These are phyloP conservation scores for Pygathrix nemaeus DNA, from an alignment of 2,113 vertebrate genomes.

Conservation along the genomic window DNA sequence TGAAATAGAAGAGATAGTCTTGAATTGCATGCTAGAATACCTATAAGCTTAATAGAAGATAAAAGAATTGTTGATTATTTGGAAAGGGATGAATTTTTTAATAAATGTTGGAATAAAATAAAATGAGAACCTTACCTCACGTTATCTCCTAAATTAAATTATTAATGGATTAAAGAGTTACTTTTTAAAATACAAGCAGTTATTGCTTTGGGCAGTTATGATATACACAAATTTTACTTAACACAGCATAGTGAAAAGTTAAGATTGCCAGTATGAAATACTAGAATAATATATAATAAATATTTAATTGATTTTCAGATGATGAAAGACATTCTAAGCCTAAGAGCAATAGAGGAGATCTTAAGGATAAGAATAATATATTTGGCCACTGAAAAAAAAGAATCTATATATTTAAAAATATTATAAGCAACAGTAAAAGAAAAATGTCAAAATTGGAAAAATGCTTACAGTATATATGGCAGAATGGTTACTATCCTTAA, in stretches of 20 bases:
- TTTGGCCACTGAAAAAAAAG: neutral
- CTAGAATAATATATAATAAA: neutral
- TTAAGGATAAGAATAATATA: neutral
- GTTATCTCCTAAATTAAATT: neutral
- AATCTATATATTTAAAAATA: conserved; percentile 29
- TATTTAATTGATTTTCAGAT: neutral
- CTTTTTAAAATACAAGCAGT: neutral
- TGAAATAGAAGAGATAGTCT: neutral
- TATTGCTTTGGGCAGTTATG: conserved; percentile 2
- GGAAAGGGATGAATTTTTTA: neutral
- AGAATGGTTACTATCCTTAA: neutral
- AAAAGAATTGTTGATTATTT: conserved; percentile 28
- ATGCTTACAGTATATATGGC: neutral
- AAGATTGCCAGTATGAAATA: neutral
- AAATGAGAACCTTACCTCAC: neutral
- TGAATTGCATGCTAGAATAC: neutral
- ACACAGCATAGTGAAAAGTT: neutral
- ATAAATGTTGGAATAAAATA: neutral
- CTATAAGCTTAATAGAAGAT: neutral
- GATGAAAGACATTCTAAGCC: neutral
- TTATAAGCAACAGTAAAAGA: neutral
- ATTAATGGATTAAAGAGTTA: neutral
- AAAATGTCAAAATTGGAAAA: neutral
- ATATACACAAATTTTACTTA: neutral
- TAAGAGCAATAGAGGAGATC: neutral